Evolutionary conservation across 2,113 vertebrate species (phyloP).

Genomic region (Bothrops jararaca): DNA sequence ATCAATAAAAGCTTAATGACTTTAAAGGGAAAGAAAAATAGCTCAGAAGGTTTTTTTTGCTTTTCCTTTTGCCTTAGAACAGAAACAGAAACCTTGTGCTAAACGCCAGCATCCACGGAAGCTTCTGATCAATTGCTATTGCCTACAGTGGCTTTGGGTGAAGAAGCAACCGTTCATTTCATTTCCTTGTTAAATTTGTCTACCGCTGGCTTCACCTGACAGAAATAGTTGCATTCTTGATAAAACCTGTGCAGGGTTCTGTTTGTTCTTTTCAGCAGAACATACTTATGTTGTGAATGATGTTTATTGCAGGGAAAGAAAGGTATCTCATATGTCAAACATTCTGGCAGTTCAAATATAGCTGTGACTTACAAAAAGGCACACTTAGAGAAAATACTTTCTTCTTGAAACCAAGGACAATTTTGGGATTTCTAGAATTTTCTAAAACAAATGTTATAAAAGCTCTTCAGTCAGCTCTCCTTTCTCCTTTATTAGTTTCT

Average conservation of each 20-base stretch:
- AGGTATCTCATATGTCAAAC: background rate
- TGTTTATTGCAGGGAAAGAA: background rate
- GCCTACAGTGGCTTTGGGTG: background rate
- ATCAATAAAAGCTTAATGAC: background rate
- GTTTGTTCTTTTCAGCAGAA: background rate
- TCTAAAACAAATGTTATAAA: background rate
- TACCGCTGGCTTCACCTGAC: background rate
- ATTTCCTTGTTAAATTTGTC: background rate
- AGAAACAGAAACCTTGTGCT: background rate
- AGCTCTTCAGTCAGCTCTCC: background rate
- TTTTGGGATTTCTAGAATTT: background rate
- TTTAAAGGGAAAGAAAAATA: constrained; percentile 6
- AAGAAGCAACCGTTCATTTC: background rate
- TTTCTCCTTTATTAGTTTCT: background rate
- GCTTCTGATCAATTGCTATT: background rate
- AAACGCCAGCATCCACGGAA: background rate
- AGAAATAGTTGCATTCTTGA: background rate
- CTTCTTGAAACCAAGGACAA: background rate
- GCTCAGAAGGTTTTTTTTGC: background rate
- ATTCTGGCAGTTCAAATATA: background rate
- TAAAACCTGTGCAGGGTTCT: background rate
- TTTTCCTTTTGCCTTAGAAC: background rate
- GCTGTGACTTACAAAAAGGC: background rate
- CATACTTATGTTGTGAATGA: background rate
- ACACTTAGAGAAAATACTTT: background rate